A percentile compares a stretch with the other conserved stretches of the same genome.
phyloP scores from a whole-genome alignment of 1,140 invertebrate species.

The Berghia stephanieae region DNA sequence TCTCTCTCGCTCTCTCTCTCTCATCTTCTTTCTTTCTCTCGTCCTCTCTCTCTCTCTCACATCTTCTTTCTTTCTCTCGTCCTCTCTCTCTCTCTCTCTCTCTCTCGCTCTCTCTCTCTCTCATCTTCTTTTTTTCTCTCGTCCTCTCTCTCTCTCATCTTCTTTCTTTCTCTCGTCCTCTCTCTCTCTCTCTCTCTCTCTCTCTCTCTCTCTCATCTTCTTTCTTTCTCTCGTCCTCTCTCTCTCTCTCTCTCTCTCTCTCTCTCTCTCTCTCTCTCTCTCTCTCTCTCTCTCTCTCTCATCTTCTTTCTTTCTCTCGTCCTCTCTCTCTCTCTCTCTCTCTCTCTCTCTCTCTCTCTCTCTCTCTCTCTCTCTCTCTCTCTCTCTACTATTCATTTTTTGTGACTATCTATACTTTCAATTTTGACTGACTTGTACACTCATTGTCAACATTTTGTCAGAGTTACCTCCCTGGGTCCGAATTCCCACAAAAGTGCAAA shows the following conservation, averaged over 20 bases:
- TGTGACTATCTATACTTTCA: too few relatives aligned
- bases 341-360: too few relatives aligned
- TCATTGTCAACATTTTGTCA: background rate
- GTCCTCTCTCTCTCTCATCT: background rate
- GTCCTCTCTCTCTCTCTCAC: background rate
- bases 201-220: background rate
- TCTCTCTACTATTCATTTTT: too few relatives aligned
- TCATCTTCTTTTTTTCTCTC: background rate
- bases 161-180: background rate
- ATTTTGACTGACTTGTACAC: too few relatives aligned
- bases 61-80: background rate
- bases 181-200: background rate
- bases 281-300: background rate
- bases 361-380: too few relatives aligned
- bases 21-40: background rate
- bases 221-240: background rate
- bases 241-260: slow-evolving; percentile 8
- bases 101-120: background rate
- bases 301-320: background rate
- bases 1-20: too few relatives aligned
- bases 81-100: background rate
- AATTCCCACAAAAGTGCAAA: too few relatives aligned
- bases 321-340: background rate
- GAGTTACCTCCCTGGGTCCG: too few relatives aligned
- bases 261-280: slow-evolving; percentile 11